A percentile compares a stretch with the other conserved stretches of the same genome.
These are phyloP conservation scores for Silurus lanzhouensis DNA, from an alignment of 2,797 vertebrate genomes.

Conservation along the genomic window DNA sequence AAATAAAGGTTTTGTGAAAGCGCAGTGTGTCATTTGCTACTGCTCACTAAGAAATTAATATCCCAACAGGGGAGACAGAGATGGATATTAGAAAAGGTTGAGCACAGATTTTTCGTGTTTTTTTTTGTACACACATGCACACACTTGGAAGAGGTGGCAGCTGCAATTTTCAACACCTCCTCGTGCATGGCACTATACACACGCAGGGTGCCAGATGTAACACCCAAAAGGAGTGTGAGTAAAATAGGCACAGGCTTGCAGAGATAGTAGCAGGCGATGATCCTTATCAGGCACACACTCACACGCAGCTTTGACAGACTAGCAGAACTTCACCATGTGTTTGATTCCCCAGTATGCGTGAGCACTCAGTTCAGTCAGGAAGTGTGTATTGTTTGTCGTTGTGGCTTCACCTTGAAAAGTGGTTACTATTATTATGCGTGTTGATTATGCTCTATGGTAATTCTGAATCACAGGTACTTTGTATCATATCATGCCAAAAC, in stretches of 20 bases:
- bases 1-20: background rate
- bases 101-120: constrained; percentile 42
- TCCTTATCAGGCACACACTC: constrained; percentile 9
- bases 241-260: constrained; percentile 47
- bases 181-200: constrained; percentile 28
- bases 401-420: constrained; percentile 10
- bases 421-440: constrained; percentile 6
- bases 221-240: constrained; percentile 56
- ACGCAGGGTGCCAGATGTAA: constrained; percentile 61
- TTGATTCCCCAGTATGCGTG: background rate
- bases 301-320: constrained; percentile 19
- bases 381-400: background rate
- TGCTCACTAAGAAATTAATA: constrained; percentile 62
- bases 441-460: constrained; percentile 15
- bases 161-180: constrained; percentile 60
- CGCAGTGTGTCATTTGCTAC: constrained; percentile 29
- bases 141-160: constrained; percentile 51
- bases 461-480: constrained; percentile 3
- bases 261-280: constrained; percentile 41
- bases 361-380: background rate
- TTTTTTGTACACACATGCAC: constrained; percentile 17
- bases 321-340: constrained; percentile 19
- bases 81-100: constrained; percentile 40
- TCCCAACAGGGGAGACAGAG: constrained; percentile 55
- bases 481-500: background rate